Base-by-base conservation (phyloP, 2,113 vertebrate species). In the Silurus asotus region DNA sequence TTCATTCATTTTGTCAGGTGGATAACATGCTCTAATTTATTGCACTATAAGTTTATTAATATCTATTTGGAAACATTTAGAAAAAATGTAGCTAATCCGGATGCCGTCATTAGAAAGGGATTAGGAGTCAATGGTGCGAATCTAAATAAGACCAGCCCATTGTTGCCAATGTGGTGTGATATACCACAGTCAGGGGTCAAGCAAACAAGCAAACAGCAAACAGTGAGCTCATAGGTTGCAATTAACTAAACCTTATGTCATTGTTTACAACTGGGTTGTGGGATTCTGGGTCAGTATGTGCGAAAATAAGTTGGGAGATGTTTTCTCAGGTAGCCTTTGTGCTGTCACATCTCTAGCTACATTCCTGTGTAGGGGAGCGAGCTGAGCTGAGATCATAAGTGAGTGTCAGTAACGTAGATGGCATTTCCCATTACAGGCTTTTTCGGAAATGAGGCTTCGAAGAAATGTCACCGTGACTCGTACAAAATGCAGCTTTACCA, bases 11-110 rank as follows among this genome's bases (percentile, higher is more conserved):
- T 85, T 45, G 75, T 87, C 86, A 84, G 91, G 85, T 61, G 76
- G 87, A 84, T 86, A 89, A 89, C 88, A 85, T 85, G 86, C 87
- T 59, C 87, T 85, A 80, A 91, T 89, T 90, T 85, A 90, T 90
- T 92, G 89, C 79, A 72, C 61, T 28, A 65, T 48, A 86, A 10
- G 14, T 5, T 19, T 76, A 55, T 48, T 53, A 53, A n/a, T n/a
- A 6, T 19, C 3, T 19, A 51, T 74, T 74, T 23, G 6, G 45
- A 75, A 58, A 48, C 9, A n/a, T 15, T 11, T 8, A 55, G n/a
- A 55, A 37, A 55, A 37, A 17, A 48, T 51, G n/a, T 10, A 48
- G 28, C 1, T 65, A 72, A 59, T 45, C 74, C 61, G n/a, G 62
- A 62, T 59, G 77, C 8, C 58, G 65, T 85, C 83, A 67, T 15